Conservation (phyloP, 2,113 vertebrate genomes). For the Rhodinocichla rosea region DNA sequence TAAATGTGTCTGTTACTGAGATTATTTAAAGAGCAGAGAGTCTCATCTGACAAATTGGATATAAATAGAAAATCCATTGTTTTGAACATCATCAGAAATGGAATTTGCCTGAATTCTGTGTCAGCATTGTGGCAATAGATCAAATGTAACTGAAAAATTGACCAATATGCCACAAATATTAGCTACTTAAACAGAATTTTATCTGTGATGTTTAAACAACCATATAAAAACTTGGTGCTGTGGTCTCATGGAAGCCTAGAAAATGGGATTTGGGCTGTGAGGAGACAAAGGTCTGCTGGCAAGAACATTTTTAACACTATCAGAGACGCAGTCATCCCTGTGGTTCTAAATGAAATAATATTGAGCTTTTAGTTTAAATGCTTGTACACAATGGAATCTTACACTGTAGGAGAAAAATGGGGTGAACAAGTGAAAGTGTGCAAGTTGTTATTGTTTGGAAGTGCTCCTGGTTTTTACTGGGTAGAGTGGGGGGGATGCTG, state of each 20-base stretch:
- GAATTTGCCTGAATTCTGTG: neutral
- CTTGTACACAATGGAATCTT: neutral
- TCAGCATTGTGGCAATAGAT: neutral
- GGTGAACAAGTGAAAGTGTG: neutral
- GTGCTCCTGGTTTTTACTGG: neutral
- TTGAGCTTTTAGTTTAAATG: neutral
- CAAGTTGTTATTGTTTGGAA: neutral
- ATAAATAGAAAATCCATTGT: neutral
- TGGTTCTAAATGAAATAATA: neutral
- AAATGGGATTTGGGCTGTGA: neutral
- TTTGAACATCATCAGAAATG: neutral
- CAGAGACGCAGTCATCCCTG: neutral
- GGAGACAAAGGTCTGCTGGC: neutral
- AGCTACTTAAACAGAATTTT: neutral
- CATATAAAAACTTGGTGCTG: neutral
- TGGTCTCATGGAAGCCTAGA: neutral
- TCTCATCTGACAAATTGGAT: neutral
- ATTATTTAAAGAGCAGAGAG: neutral
- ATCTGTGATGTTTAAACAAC: neutral
- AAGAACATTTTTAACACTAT: neutral
- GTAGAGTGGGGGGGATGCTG: neutral
- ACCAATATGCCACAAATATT: neutral
- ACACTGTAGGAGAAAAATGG: neutral
- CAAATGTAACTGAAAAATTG: neutral
- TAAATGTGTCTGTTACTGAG: neutral